Evolutionary conservation across 1,140 invertebrate species (phyloP), one percentile per base, ranked within the genome.

Genomic region (Dendrolimus punctatus): DNA sequence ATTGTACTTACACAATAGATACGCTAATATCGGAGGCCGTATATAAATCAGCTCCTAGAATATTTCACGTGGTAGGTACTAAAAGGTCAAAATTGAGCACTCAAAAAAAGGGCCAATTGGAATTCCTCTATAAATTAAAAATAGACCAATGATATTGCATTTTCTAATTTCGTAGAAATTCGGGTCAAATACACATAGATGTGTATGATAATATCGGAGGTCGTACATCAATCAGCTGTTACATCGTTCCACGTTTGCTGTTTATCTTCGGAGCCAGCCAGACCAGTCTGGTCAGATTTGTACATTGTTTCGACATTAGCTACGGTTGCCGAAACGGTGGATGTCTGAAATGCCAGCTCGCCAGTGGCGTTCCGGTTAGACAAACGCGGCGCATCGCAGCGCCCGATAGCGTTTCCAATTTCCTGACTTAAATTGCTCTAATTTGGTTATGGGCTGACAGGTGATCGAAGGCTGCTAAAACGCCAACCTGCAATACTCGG

Each of bases 361-460:
- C 69, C 66, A 71, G 68, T 61, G 49, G 63, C 68, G 69, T 69
- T 70, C 69, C 64, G 58, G 73, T 71, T 76, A 74, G 73, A 76
- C 1, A 23, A 23, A 23, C 23, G 37, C 43, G 62, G 71, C 59
- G 71, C 68, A 76, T 60, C 70, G 73, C 23, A 71, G 66, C 68
- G 74, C 64, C 70, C 77, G 76, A 81, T 86, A 83, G 79, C 74
- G 67, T 78, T 82, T 81, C 79, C 83, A 86, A 86, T 86, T 86
- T 86, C 80, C 83, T 81, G 79, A 81, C 80, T 79, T 81, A 81
- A 81, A 86, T 86, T 86, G 79, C 76, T 80, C 79, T 84, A 86
- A 86, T 86, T 86, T 81, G 77, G 77, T 84, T 84, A 83, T 81
- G 68, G 74, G 71, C 71, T 78, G 80, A 81, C 76, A 76, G 69